phyloP scores from a whole-genome alignment of 1,140 invertebrate species.

The Drosophila bifasciata region DNA sequence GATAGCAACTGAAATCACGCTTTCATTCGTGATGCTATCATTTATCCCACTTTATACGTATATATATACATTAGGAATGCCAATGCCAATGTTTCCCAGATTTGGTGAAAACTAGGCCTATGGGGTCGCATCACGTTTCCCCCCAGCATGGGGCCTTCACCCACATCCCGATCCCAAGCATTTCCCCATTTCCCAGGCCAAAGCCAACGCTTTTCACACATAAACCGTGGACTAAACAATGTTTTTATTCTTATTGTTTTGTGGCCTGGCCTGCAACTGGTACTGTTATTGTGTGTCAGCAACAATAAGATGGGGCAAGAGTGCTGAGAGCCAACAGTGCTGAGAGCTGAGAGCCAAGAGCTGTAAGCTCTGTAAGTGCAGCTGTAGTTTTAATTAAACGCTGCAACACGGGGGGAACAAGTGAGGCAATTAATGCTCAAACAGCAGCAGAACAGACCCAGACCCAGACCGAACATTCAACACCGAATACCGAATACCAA shows the following conservation, averaged over 20 bases:
- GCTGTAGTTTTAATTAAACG: slow-evolving; percentile 79
- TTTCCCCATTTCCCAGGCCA: slow-evolving; percentile 62
- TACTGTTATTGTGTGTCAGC: slow-evolving; percentile 46
- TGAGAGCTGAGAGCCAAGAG: slow-evolving; percentile 41
- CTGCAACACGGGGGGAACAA: slow-evolving; percentile 67
- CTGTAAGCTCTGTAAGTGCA: slow-evolving; percentile 52
- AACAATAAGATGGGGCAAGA: too few species aligned
- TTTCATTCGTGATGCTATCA: slow-evolving; percentile 26
- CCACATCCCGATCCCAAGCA: slow-evolving; percentile 15
- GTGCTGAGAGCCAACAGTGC: slow-evolving; percentile 28
- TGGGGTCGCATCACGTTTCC: slow-evolving; percentile 22
- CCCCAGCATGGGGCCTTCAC: slow-evolving; percentile 35
- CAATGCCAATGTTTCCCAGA: slow-evolving; percentile 16
- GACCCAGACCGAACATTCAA: slow-evolving; percentile 11
- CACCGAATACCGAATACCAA: slow-evolving; percentile 8
- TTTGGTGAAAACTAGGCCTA: slow-evolving; percentile 39
- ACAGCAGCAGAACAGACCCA: slow-evolving; percentile 31
- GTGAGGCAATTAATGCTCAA: slow-evolving; percentile 73
- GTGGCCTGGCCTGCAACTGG: slow-evolving; percentile 37
- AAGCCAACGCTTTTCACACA: slow-evolving; percentile 70
- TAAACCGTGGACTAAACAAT: slow-evolving; percentile 54
- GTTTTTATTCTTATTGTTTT: slow-evolving; percentile 49
- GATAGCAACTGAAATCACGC: neutral
- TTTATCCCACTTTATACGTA: slow-evolving; percentile 27
- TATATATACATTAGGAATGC: slow-evolving; percentile 25